Evolutionary conservation across 2,113 vertebrate genomes (phyloP).

Genomic region (Tachysurus fulvidraco): DNA sequence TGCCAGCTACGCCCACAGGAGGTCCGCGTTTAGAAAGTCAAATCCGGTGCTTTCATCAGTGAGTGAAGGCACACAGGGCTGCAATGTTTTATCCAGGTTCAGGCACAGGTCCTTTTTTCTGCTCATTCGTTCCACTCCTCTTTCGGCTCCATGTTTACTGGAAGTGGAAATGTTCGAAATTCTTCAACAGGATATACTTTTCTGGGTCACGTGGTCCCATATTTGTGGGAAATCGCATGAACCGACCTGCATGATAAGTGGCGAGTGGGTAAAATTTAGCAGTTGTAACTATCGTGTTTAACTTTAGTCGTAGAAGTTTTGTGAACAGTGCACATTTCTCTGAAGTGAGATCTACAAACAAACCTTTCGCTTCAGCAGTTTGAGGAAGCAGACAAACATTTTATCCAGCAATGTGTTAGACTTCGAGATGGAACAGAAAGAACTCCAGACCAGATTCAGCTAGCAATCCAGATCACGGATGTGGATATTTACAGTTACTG

Average conservation of each 20-base stretch:
- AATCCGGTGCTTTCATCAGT: constrained; percentile 39
- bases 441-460: background rate
- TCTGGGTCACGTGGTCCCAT: constrained; percentile 34
- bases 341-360: background rate
- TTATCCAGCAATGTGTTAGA: background rate
- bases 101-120: constrained; percentile 47
- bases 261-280: background rate
- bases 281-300: background rate
- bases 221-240: constrained; percentile 9
- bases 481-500: constrained; percentile 6
- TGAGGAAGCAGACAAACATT: background rate
- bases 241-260: background rate
- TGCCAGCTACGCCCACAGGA: constrained; percentile 45
- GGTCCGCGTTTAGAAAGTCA: constrained; percentile 26
- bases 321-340: constrained; percentile 42
- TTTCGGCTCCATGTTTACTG: constrained; percentile 28
- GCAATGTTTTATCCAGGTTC: constrained; percentile 46
- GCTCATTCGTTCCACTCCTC: constrained; percentile 39
- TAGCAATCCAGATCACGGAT: background rate
- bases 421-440: background rate
- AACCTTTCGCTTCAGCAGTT: background rate
- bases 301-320: background rate
- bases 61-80: constrained; percentile 38
- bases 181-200: constrained; percentile 12
- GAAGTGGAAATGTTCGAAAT: background rate